These are phyloP conservation scores for Muscicapa comitata DNA, from an alignment of 2,797 vertebrate species.

Conservation along the genomic window DNA sequence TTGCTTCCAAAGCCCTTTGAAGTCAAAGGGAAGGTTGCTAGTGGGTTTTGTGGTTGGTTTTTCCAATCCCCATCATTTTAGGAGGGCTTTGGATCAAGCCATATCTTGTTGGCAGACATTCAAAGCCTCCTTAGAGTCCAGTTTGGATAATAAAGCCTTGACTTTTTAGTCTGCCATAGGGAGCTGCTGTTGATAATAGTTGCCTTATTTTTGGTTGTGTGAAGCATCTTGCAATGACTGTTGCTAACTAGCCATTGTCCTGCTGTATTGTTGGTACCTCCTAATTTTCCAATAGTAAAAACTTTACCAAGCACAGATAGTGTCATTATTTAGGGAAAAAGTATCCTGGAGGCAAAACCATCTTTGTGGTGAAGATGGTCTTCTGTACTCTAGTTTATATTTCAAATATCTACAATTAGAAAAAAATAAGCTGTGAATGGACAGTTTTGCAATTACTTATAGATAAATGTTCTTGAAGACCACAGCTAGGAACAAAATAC, in stretches of 20 bases:
- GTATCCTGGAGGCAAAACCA: constrained; percentile 8
- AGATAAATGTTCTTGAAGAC: not conserved
- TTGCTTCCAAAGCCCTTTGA: not conserved
- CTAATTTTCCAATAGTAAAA: not conserved
- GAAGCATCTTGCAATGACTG: constrained; percentile 53
- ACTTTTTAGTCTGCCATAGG: constrained; percentile 40
- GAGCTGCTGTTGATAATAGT: constrained; percentile 54
- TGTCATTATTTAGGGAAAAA: not conserved
- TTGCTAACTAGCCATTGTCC: constrained; percentile 45
- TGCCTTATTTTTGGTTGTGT: constrained; percentile 52
- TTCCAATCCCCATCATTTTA: not conserved
- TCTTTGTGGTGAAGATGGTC: constrained; percentile 1
- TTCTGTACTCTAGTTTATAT: constrained; percentile 43
- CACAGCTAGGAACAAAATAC: constrained; percentile 55
- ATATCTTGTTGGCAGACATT: not conserved
- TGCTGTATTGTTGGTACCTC: constrained; percentile 8
- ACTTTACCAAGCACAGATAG: not conserved
- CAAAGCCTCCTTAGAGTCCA: constrained; percentile 41
- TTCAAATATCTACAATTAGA: constrained; percentile 8
- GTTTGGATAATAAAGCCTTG: constrained; percentile 56
- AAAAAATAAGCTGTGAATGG: constrained; percentile 39
- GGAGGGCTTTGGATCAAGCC: not conserved
- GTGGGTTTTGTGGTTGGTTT: not conserved
- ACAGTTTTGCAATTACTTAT: not conserved
- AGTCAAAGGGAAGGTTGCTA: not conserved